Base-by-base conservation (phyloP, 2,113 vertebrate genomes). In the Oncorhynchus nerka region DNA sequence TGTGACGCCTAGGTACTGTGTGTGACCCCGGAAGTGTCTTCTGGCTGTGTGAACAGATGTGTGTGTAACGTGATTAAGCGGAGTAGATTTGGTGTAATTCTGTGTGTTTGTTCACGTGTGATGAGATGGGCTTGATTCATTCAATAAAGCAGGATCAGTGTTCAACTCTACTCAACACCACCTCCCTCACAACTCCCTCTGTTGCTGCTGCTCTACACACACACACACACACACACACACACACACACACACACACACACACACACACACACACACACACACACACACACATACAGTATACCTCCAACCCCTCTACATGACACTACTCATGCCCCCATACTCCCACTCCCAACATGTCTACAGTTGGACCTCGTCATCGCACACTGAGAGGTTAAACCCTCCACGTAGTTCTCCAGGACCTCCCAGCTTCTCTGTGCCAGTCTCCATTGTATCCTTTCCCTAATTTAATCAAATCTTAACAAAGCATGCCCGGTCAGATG, bases 131-230 rank as follows among this genome's bases (percentile, higher is more conserved):
- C 78, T 66, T 81, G 74, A 80, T 87, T 89, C 83, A 86, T 86
- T 85, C 75, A 81, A 86, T 84, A 83, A 86, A 87, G 84, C 67
- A 68, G 75, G 75, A 86, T 81, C 81, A 81, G 82, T 81, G 72
- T 74, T 78, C 13, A 78, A 24, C 64, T 65, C 28, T 22, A 66
- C 73, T 65, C 34, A 26, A 75, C 75, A 59, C 77, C 76, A 65
- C 81, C 77, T 81, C 79, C 81, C 68, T 69, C 49, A 73, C 81
- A 83, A 71, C 79, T 88, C 79, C 68, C 68, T 30, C 4, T 13
- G 6, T 68, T 79, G 75, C 80, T 75, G 48, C 30, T 28, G 22
- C 32, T 16, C 2, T 20, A 70, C 67, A n/a, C 76, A 49, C 51
- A 4, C 66, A 3, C 51, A 61, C 49, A 55, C 49, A 49, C 73